Evolutionary conservation across 1,140 invertebrate genomes (phyloP), one percentile per base, ranked within the genome.

Genomic region (Babylonia areolata): DNA sequence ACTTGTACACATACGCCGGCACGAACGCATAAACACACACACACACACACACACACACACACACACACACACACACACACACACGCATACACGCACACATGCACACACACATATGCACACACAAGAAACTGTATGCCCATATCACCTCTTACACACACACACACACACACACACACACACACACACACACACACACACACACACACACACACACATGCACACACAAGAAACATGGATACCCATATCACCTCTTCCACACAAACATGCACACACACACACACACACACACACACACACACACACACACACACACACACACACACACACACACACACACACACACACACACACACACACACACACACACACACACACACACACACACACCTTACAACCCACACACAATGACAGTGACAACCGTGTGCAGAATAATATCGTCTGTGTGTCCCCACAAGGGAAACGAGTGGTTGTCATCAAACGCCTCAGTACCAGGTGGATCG

Each of bases 321-420:
- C 9, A 64, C 58, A 64, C 9, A 28, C 58, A 64, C 9, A 64
- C 58, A 28, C 9, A 64, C 58, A 28, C 9, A 64, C 58, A 28
- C 9, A 64, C 58, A 64, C 9, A 28, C 58, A 64, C 9, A 28
- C 58, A 64, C 9, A 28, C 58, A 28, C 58, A 64, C 58, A 28
- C 58, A 64, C 58, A 64, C 58, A 64, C 58, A 64, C 58, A 64
- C 58, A 64, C 58, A 64, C 58, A 64, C 58, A 64, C 58, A 64
- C 58, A 64, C 58, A 64, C 58, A 64, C 58, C n/a, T n/a, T n/a
- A n/a, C n/a, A n/a, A n/a, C n/a, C n/a, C n/a, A n/a, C n/a, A n/a
- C n/a, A n/a, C n/a, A n/a, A n/a, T n/a, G n/a, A n/a, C n/a, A n/a
- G n/a, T n/a, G n/a, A n/a, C n/a, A n/a, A n/a, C n/a, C n/a, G n/a